Conservation (phyloP, 2,888 invertebrate species). For the Nemotelus pantherinus region DNA sequence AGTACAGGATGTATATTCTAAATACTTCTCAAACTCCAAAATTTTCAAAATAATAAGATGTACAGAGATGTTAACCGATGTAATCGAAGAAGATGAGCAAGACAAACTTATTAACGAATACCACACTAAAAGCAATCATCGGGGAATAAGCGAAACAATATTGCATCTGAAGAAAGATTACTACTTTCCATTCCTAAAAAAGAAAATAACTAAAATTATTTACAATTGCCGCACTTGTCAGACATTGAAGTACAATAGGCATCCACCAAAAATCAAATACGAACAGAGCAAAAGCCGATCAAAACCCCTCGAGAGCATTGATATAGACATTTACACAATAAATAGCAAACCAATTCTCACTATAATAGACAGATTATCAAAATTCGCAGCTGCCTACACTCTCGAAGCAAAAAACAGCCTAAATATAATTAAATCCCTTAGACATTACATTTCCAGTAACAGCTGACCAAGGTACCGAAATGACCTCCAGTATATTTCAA, state of each 20-base stretch:
- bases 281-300: conserved; percentile 23
- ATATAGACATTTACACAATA: conserved; percentile 19
- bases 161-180: conserved; percentile 35
- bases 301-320: conserved; percentile 40
- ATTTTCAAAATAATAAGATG: too few relatives aligned
- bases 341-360: conserved; percentile 28
- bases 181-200: conserved; percentile 44
- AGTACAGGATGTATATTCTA: too few relatives aligned
- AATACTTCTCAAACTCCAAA: too few relatives aligned
- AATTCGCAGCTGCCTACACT: conserved; percentile 3
- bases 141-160: conserved; percentile 41
- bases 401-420: too few relatives aligned
- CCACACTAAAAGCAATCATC: not conserved
- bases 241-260: conserved; percentile 44
- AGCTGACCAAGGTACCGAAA: too few relatives aligned
- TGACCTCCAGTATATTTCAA: too few relatives aligned
- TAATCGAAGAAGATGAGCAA: too few relatives aligned
- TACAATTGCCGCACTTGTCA: conserved; percentile 41
- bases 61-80: too few relatives aligned
- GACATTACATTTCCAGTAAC: too few relatives aligned
- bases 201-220: conserved; percentile 39
- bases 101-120: too few relatives aligned
- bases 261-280: conserved; percentile 46
- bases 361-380: conserved; percentile 37
- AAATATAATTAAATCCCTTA: too few relatives aligned